Evolutionary conservation across 2,113 vertebrate genomes (phyloP), one percentile per base, ranked within the genome.

Genomic region (Gymnorhina tibicen): DNA sequence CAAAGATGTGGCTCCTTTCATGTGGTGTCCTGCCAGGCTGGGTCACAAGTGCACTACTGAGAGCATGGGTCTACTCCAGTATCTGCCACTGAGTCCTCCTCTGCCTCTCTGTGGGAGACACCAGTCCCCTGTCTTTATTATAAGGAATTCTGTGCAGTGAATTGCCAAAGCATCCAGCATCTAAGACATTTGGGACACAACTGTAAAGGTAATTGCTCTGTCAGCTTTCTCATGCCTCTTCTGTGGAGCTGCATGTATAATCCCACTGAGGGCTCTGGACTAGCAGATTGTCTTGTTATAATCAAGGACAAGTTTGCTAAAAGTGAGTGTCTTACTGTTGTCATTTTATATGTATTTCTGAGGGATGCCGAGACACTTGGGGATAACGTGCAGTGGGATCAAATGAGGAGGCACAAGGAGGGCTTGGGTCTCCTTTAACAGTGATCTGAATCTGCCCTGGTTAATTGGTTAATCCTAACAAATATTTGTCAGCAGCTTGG

Each of bases 151-250:
- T 73, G 23, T 46, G 49, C 44, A 68, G 17, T 20, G 10, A 75
- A 59, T 56, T 75, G 35, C 53, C 92, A 85, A 94, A 32, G 22
- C 14, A 60, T 37, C 7, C 77, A 78, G 46, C 37, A 58, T 12
- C 66, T 83, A 69, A 56, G 37, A 62, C 53, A 30, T 53, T 63
- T 72, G 81, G 37, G 58, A 81, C 41, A 72, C 1, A 10, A 64
- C 39, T 68, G 47, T 18, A 64, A 85, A 90, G 49, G 11, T 53
- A 93, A 83, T 73, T 64, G 28, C 47, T 95, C 66, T 89, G 37
- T 76, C 56, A 79, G 41, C 19, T 87, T 86, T 87, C 53, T 89
- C 16, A 2, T 64, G 27, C 33, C 32, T 91, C 13, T 89, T 78
- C 59, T 64, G 35, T 35, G 42, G 49, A 60, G 50, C 49, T 39